These are phyloP conservation scores for Dendrolimus pini DNA, from an alignment of 2,888 invertebrate genomes.

Conservation along the genomic window DNA sequence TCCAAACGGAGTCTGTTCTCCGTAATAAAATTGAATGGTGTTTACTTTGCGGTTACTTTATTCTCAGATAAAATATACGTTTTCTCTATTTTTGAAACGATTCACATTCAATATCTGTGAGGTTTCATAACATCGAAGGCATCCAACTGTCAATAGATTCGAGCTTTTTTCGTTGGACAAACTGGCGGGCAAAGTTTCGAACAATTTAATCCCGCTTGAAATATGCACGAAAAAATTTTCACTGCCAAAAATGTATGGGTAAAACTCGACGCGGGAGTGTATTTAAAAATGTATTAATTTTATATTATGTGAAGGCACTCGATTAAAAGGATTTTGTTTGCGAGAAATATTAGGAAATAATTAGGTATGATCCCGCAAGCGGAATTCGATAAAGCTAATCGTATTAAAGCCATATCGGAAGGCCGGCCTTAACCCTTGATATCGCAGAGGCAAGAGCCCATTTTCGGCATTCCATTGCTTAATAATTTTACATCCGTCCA, in stretches of 20 bases:
- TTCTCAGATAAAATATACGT: conserved; percentile 29
- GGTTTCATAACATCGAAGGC: conserved; percentile 32
- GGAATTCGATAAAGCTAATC: conserved; percentile 40
- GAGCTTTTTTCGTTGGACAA: conserved; percentile 39
- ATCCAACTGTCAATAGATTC: conserved; percentile 45
- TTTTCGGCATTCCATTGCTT: conserved; percentile 55
- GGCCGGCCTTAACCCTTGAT: conserved; percentile 38
- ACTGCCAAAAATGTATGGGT: conserved; percentile 24
- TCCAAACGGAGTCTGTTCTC: conserved; percentile 48
- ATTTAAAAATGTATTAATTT: conserved; percentile 2
- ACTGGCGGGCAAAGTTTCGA: conserved; percentile 50
- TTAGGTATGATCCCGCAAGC: conserved; percentile 17
- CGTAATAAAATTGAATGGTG: conserved; percentile 68
- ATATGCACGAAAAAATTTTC: conserved; percentile 48
- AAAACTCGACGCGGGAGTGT: neutral
- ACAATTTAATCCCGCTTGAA: conserved; percentile 60
- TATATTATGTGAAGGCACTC: conserved; percentile 8
- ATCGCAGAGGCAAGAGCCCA: conserved; percentile 42
- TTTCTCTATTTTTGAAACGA: conserved; percentile 17
- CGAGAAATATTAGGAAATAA: conserved; percentile 12
- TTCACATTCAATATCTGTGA: conserved; percentile 29
- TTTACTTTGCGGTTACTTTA: conserved; percentile 56
- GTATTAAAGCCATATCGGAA: conserved; percentile 30
- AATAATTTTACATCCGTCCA: conserved; percentile 68
- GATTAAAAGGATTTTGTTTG: conserved; percentile 6